A percentile compares a stretch with the other conserved stretches of the same genome.
Conservation (phyloP, 2,113 vertebrate species). For the Anser brachyrhynchus region DNA sequence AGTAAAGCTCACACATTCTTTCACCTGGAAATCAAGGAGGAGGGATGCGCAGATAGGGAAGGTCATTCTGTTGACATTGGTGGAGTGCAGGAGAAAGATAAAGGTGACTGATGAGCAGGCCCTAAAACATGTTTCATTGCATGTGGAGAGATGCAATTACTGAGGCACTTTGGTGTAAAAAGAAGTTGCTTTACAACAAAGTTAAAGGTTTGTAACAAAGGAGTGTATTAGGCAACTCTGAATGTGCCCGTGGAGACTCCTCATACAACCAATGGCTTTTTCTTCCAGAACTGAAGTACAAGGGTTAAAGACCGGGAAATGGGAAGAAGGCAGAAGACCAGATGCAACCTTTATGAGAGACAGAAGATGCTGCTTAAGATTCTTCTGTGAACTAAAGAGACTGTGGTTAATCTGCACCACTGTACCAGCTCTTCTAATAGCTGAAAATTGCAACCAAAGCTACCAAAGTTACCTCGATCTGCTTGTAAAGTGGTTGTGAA, state of each 20-base stretch:
- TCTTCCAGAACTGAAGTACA: neutral
- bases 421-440: neutral
- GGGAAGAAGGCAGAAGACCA: neutral
- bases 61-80: neutral
- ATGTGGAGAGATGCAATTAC: neutral
- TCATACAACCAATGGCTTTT: neutral
- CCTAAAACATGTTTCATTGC: neutral
- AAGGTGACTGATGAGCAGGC: neutral
- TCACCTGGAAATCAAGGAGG: neutral
- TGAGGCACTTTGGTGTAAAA: neutral
- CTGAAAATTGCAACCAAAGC: neutral
- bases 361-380: neutral
- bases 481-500: neutral
- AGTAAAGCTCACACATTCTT: neutral
- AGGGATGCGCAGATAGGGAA: neutral
- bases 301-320: neutral
- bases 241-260: neutral
- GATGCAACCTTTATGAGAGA: neutral
- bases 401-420: neutral
- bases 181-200: neutral
- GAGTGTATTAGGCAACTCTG: neutral
- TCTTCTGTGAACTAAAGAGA: neutral
- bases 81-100: neutral
- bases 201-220: neutral
- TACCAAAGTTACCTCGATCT: neutral